Evolutionary conservation across 1,140 invertebrate species (phyloP).

Genomic region (Drosophila sulfurigaster): DNA sequence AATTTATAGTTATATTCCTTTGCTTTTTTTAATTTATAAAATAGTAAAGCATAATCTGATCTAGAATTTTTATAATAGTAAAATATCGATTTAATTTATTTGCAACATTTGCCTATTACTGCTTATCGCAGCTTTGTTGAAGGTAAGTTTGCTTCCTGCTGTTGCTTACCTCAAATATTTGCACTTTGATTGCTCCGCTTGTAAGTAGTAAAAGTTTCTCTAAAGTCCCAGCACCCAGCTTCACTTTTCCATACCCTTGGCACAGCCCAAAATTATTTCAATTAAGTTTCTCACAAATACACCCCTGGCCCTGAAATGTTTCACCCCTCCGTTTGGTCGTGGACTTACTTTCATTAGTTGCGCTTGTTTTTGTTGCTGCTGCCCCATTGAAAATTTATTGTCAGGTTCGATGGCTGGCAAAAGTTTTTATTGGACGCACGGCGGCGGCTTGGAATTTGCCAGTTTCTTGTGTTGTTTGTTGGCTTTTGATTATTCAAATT

Average conservation of each 20-base stretch:
- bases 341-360: slow-evolving; percentile 71
- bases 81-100: neutral
- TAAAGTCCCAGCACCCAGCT: slow-evolving; percentile 1
- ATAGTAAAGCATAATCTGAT: neutral
- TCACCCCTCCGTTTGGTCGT: neutral
- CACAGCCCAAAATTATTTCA: slow-evolving; percentile 71
- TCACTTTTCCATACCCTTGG: slow-evolving; percentile 11
- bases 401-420: slow-evolving; percentile 75
- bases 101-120: neutral
- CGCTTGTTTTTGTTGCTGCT: slow-evolving; percentile 65
- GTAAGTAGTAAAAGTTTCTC: slow-evolving; percentile 60
- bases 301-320: neutral
- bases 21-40: too few relatives aligned
- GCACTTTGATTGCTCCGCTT: slow-evolving; percentile 71
- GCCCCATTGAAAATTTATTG: slow-evolving; percentile 67
- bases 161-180: slow-evolving; percentile 32
- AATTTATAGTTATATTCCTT: too few relatives aligned
- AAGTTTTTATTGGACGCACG: slow-evolving; percentile 75
- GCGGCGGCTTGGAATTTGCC: slow-evolving; percentile 26
- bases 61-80: neutral
- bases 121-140: neutral
- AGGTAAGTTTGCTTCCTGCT: neutral
- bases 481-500: slow-evolving; percentile 82
- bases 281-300: slow-evolving; percentile 75
- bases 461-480: slow-evolving; percentile 63